Base-by-base conservation (phyloP, 2,797 vertebrate genomes). In the Gymnothorax javanicus region DNA sequence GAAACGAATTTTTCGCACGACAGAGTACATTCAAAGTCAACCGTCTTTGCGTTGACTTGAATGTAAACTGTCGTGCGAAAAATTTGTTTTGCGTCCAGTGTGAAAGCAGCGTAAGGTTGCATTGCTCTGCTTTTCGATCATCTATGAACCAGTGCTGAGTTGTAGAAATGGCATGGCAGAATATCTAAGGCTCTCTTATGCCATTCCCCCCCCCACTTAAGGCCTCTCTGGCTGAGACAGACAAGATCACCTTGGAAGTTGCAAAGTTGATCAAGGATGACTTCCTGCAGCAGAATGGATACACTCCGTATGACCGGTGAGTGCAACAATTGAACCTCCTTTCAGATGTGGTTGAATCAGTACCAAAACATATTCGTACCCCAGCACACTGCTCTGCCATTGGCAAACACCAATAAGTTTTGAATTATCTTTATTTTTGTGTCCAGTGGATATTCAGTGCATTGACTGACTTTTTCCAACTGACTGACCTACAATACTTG, bases 221-320 rank as follows among this genome's bases (percentile, higher is more conserved):
- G 98, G 98, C 98, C 87, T 99, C 99, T 79, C 95, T 99, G 85
- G 99, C 99, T 90, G 99, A 99, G 94, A 97, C 95, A 0, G 99
- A 99, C 94, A 99, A 99, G 95, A 99, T 99, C 90, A 99, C 99
- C 23, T 92, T 99, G 90, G 99, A 99, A 91, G 98, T 99, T 81
- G 99, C 99, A 81, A 99, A 99, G 91, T 96, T 99, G 92, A 96
- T 99, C 86, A 99, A 99, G 92, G 99, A 99, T 25, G 99, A 99
- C 95, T 99, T 99, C 93, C 95, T 99, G 91, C 99, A 99, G 91
- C 99, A 99, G 95, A 99, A 99, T 62, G 98, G 99, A 89, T 99
- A 99, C 86, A 98, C 98, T 0, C 96, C 98, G 33, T 99, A 99
- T 0, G 99, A 99, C 96, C 97, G 98, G 98, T 98, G 86, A 91